phyloP scores from a whole-genome alignment of 2,888 invertebrate species.

The Gymnosoma rotundatum region DNA sequence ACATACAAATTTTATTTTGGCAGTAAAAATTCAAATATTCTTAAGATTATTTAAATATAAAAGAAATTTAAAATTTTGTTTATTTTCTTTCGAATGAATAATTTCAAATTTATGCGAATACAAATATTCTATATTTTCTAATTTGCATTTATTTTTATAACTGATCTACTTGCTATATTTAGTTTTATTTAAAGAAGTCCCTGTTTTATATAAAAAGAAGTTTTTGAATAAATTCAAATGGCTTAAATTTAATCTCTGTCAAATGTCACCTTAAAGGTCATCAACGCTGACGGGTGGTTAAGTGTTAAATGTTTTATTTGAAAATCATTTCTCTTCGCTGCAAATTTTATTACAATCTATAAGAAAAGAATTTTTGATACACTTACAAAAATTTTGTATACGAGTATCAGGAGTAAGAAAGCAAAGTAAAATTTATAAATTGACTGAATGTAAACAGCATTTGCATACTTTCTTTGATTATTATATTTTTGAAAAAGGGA shows the following conservation, averaged over 20 bases:
- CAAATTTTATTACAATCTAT: neutral
- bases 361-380: neutral
- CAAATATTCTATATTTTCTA: too few relatives aligned
- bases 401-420: too few relatives aligned
- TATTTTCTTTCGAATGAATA: too few relatives aligned
- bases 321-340: too few relatives aligned
- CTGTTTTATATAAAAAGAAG: neutral
- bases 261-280: constrained; percentile 29
- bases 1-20: neutral
- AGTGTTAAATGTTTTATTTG: too few relatives aligned
- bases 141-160: neutral
- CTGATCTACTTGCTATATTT: neutral
- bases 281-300: constrained; percentile 10
- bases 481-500: too few relatives aligned
- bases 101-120: too few relatives aligned
- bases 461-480: too few relatives aligned
- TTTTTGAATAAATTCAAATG: neutral
- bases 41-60: neutral
- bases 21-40: constrained; percentile 11
- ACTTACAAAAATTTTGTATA: neutral
- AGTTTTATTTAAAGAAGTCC: neutral
- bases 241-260: neutral
- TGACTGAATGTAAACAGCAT: too few relatives aligned
- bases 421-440: too few relatives aligned
- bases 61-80: too few relatives aligned